Evolutionary conservation across 2,888 invertebrate species (phyloP).

Genomic region (Ophion ellenae): DNA sequence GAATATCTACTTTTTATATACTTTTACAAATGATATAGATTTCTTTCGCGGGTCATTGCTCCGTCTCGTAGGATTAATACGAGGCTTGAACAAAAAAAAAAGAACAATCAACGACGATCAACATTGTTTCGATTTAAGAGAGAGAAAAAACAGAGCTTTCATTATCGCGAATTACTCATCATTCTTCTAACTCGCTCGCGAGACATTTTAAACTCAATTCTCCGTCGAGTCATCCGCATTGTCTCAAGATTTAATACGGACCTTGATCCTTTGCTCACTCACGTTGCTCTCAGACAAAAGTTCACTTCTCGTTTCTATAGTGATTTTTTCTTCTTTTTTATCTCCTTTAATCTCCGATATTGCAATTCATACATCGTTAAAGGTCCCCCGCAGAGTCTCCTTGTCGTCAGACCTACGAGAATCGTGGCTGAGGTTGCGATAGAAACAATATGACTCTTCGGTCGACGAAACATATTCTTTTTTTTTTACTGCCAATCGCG

Average conservation of each 20-base stretch:
- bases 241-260: constrained; percentile 16
- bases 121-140: background rate
- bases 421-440: constrained; percentile 15
- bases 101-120: background rate
- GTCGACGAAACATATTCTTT: background rate
- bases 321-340: constrained; percentile 4
- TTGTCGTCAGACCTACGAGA: constrained; percentile 35
- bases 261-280: constrained; percentile 47
- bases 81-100: background rate
- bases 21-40: background rate
- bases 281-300: constrained; percentile 17
- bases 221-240: constrained; percentile 39
- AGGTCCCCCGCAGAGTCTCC: constrained; percentile 26
- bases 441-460: constrained; percentile 31
- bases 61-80: background rate
- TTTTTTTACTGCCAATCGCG: constrained; percentile 5
- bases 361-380: constrained; percentile 1
- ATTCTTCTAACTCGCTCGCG: background rate
- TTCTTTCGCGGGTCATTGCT: background rate
- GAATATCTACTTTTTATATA: background rate
- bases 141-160: background rate
- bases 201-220: constrained; percentile 13
- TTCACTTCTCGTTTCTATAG: constrained; percentile 22
- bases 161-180: background rate
- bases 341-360: constrained; percentile 23